Base-by-base conservation (phyloP, 2,797 vertebrate species). In the Hydrolagus colliei region DNA sequence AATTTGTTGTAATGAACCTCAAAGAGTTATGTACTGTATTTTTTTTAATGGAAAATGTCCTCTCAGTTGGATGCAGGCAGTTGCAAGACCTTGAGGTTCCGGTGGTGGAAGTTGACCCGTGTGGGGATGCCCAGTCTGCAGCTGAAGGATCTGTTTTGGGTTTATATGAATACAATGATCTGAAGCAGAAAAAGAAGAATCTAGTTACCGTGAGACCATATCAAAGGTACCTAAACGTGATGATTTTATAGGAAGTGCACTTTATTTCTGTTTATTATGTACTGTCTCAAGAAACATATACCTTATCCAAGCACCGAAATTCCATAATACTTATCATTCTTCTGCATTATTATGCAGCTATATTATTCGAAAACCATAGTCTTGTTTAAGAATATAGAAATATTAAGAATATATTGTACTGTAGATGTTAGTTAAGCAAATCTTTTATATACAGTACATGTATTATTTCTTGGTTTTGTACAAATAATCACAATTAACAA, bases 131-230 rank as follows among this genome's bases (percentile, higher is more conserved):
- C 1, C 97, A 98, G 89, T 94, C 97, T 0, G 97, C 98, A 22
- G 98, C 98, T 13, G 98, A 99, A 92, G 98, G 98, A 0, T 96
- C 98, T 0, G 72, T 94, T 87, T 94, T 99, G 0, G 95, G 97
- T 22, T 91, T 99, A 89, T 97, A 96, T 87, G 92, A 96, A 13
- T 99, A 97, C 0, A 95, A 97, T 6, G 94, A 96, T 68, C 93
- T 98, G 2, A 99, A 99, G 91, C 92, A 95, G 86, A 98, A 98
- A 87, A 99, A 97, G 93, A 99, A 96, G 90, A 89, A 89, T 77
- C 88, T 87, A 32, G 94, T 97, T 77, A 92, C 92, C 0, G 88
- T 93, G 0, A 91, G 93, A 88, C 95, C 96, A 27, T 91, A 96
- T 59, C 94, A 95, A 89, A 96, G 97, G 98, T 99, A 90, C 61